phyloP scores from a whole-genome alignment of 1,140 invertebrate genomes.

The Diprion similis region DNA sequence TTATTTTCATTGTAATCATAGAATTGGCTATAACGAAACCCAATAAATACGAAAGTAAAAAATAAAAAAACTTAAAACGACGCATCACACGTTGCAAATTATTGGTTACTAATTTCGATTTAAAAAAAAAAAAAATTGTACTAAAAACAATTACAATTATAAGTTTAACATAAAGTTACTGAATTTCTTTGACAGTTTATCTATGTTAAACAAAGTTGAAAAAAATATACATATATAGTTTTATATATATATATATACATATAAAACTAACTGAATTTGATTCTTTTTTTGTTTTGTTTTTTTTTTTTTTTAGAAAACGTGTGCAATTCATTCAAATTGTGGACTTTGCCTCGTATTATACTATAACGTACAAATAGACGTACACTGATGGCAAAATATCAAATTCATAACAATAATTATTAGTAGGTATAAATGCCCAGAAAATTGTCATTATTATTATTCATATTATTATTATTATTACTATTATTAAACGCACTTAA shows the following conservation, averaged over 20 bases:
- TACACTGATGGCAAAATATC: not conserved
- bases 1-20: not conserved
- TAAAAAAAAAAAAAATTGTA: not conserved
- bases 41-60: too few species aligned
- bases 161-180: not conserved
- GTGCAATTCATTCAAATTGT: slow-evolving; percentile 1
- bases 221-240: not conserved
- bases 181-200: too few species aligned
- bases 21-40: too few species aligned
- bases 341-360: not conserved
- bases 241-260: not conserved
- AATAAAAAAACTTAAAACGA: too few species aligned
- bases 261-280: too few species aligned
- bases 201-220: not conserved
- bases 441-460: not conserved
- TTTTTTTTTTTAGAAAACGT: not conserved
- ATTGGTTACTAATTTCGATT: not conserved
- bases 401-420: not conserved
- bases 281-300: too few species aligned
- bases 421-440: not conserved
- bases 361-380: not conserved
- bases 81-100: not conserved
- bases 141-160: not conserved
- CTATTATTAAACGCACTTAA: not conserved
- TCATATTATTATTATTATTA: not conserved